Evolutionary conservation across 2,797 vertebrate species (phyloP).

Genomic region (Rachycentron canadum): DNA sequence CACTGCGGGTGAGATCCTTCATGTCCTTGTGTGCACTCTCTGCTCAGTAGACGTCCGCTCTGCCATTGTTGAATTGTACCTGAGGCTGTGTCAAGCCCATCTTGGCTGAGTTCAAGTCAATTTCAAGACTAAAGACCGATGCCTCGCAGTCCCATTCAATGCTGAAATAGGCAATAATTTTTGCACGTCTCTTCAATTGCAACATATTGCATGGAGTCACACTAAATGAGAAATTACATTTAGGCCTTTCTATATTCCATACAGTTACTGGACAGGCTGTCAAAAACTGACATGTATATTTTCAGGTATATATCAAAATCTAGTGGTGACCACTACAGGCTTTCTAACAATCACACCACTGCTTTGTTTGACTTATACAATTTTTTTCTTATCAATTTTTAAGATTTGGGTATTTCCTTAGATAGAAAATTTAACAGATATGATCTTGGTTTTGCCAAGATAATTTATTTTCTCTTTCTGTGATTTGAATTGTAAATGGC

Average conservation of each 20-base stretch:
- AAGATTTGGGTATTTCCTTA: not conserved
- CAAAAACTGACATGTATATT: not conserved
- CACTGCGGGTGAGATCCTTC: conserved; percentile 23
- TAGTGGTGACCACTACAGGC: not conserved
- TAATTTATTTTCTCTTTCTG: not conserved
- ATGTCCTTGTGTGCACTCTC: conserved; percentile 23
- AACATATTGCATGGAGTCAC: conserved; percentile 7
- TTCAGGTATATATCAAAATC: not conserved
- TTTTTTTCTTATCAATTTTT: not conserved
- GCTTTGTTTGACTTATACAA: too few relatives aligned
- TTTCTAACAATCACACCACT: not conserved
- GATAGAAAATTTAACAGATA: not conserved
- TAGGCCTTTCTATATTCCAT: not conserved
- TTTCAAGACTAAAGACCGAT: conserved; percentile 29
- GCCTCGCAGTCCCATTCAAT: conserved; percentile 13
- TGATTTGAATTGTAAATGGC: not conserved
- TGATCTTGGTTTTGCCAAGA: not conserved
- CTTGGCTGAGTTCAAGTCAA: conserved; percentile 33
- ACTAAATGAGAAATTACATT: conserved; percentile 12
- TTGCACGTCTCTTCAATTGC: conserved; percentile 2
- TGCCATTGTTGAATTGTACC: conserved; percentile 23
- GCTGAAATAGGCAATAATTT: conserved; percentile 17
- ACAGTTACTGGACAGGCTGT: not conserved
- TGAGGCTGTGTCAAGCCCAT: conserved; percentile 22
- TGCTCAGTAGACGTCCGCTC: conserved; percentile 11